Conservation (phyloP, 2,888 invertebrate genomes). For the Nymphalis urticae region DNA sequence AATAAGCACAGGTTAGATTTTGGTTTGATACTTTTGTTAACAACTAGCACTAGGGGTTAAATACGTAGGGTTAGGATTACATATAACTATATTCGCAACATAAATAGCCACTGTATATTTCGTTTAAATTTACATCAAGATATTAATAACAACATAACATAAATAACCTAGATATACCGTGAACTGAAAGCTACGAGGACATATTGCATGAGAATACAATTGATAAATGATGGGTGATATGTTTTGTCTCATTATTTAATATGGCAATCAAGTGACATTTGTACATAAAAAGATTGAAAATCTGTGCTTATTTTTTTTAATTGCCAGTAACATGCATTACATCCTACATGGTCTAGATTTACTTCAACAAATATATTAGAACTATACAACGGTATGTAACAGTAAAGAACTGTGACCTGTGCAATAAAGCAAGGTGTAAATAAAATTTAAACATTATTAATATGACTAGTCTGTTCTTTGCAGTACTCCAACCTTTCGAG, state of each 20-base stretch:
- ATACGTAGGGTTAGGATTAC: constrained; percentile 1
- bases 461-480: constrained; percentile 46
- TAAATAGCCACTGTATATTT: background rate
- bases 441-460: constrained; percentile 54
- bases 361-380: background rate
- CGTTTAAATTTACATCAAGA: background rate
- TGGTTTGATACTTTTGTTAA: constrained; percentile 21
- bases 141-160: no score
- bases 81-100: background rate
- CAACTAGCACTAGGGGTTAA: constrained; percentile 1
- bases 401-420: constrained; percentile 30
- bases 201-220: constrained; percentile 7
- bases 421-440: constrained; percentile 52
- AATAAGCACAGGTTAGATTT: constrained; percentile 40
- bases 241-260: background rate
- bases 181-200: constrained; percentile 2
- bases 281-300: background rate
- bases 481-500: constrained; percentile 90
- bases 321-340: constrained; percentile 4
- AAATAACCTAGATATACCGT: background rate
- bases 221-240: background rate
- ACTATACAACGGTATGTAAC: background rate
- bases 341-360: constrained; percentile 7
- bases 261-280: background rate
- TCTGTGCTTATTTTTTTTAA: background rate